Percentiles rank a stretch among this genome's conserved stretches.
phyloP scores from a whole-genome alignment of 2,888 invertebrate species.

The Pachydiplax longipennis region DNA sequence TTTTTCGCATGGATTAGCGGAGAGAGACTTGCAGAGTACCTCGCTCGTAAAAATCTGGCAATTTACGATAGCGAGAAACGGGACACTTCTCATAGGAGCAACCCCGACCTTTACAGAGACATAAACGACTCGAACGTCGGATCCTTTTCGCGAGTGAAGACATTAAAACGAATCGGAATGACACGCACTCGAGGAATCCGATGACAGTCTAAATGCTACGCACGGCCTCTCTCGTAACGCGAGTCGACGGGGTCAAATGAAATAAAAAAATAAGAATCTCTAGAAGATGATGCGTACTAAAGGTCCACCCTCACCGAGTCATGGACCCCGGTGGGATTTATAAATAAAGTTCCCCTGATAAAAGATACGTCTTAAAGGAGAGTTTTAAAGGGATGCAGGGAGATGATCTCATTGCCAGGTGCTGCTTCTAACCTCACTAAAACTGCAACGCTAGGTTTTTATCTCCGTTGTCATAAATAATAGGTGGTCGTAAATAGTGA shows the following conservation, averaged over 20 bases:
- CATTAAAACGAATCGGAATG: neutral
- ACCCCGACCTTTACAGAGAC: neutral
- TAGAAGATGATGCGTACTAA: neutral
- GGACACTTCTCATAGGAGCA: neutral
- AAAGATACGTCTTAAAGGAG: neutral
- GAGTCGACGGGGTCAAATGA: neutral
- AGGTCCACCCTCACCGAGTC: neutral
- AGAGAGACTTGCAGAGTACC: neutral
- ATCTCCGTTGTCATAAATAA: neutral
- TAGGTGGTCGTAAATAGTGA: neutral
- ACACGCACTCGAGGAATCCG: neutral
- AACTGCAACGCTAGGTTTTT: neutral
- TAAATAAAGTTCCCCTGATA: neutral
- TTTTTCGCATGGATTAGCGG: neutral
- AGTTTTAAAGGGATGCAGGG: neutral
- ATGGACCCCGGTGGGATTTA: neutral
- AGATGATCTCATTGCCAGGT: neutral
- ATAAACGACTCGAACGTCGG: neutral
- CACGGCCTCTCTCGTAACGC: neutral
- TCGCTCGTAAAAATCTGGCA: neutral
- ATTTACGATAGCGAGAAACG: neutral
- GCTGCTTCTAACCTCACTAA: neutral
- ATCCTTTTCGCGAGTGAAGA: neutral
- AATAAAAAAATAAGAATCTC: neutral
- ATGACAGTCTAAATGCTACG: neutral